Evolutionary conservation across 2,113 vertebrate species (phyloP).

Genomic region (Brachypteracias leptosomus): DNA sequence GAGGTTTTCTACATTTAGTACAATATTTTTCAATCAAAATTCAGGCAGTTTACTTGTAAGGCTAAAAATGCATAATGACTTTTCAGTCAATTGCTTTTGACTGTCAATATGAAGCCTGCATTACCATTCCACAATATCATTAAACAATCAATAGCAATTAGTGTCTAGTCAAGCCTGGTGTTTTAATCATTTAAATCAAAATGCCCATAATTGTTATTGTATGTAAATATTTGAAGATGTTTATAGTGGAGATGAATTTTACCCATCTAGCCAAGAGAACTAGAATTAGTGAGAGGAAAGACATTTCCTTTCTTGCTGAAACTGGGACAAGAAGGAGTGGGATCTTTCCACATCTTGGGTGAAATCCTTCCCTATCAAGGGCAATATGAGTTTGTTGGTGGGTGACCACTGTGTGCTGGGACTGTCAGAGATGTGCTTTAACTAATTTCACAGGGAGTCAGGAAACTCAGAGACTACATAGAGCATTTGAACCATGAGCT

Average conservation of each 20-base stretch:
- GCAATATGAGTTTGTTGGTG: neutral
- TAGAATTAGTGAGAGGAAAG: neutral
- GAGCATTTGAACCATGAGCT: neutral
- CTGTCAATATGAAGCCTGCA: slow-evolving; percentile 69
- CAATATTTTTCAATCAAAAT: slow-evolving; percentile 63
- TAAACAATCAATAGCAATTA: slow-evolving; percentile 77
- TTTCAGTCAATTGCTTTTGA: slow-evolving; percentile 73
- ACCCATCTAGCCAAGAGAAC: neutral
- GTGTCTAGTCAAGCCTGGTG: slow-evolving; percentile 69
- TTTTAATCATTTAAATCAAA: slow-evolving; percentile 75
- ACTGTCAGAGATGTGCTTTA: neutral
- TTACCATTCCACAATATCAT: slow-evolving; percentile 71
- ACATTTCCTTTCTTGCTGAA: neutral
- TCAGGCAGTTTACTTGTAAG: slow-evolving; percentile 63
- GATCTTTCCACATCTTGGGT: neutral
- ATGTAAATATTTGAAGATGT: slow-evolving; percentile 70
- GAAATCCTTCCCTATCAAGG: neutral
- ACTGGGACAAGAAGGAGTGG: neutral
- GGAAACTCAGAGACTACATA: neutral
- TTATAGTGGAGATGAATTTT: slow-evolving; percentile 57
- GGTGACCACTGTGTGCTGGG: neutral
- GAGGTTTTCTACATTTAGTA: slow-evolving; percentile 30
- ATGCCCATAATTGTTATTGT: slow-evolving; percentile 67
- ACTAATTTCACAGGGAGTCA: neutral
- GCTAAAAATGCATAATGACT: slow-evolving; percentile 73